Conservation (phyloP, 1,140 invertebrate genomes). For the Leptinotarsa texana region DNA sequence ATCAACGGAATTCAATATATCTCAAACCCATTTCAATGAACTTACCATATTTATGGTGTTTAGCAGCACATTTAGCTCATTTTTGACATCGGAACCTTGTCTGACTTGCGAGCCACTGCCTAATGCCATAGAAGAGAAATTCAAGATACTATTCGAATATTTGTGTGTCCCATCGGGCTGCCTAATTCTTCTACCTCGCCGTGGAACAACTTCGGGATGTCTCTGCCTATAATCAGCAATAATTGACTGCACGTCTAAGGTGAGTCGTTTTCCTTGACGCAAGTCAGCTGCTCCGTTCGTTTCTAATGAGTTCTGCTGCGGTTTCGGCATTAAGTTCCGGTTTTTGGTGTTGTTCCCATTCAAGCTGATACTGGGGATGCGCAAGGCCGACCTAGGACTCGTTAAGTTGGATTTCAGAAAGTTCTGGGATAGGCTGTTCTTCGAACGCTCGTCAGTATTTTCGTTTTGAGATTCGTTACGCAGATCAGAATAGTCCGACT, state of each 20-base stretch:
- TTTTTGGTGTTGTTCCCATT: constrained; percentile 34
- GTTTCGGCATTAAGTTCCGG: constrained; percentile 50
- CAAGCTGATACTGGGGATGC: constrained; percentile 15
- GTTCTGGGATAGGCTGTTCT: constrained; percentile 32
- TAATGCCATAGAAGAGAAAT: constrained; percentile 51
- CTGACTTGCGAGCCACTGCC: constrained; percentile 56
- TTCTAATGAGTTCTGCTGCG: constrained; percentile 52
- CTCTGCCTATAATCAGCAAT: constrained; percentile 80
- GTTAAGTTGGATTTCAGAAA: constrained; percentile 37
- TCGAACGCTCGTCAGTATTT: not conserved
- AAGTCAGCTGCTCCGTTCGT: constrained; percentile 55
- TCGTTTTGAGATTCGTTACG: constrained; percentile 17
- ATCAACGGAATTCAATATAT: not conserved
- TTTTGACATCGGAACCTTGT: constrained; percentile 43
- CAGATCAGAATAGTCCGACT: constrained; percentile 29
- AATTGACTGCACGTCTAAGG: constrained; percentile 78
- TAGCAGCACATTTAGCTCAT: constrained; percentile 47
- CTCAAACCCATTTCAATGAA: constrained; percentile 1
- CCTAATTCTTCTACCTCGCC: constrained; percentile 66
- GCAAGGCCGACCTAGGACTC: constrained; percentile 25
- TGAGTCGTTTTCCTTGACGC: constrained; percentile 65
- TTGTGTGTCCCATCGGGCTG: constrained; percentile 36
- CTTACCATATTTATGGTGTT: constrained; percentile 49
- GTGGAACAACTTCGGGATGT: constrained; percentile 70
- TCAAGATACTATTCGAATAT: constrained; percentile 44